Conservation (phyloP, 2,888 invertebrate genomes). For the Campopleginae sp. region DNA sequence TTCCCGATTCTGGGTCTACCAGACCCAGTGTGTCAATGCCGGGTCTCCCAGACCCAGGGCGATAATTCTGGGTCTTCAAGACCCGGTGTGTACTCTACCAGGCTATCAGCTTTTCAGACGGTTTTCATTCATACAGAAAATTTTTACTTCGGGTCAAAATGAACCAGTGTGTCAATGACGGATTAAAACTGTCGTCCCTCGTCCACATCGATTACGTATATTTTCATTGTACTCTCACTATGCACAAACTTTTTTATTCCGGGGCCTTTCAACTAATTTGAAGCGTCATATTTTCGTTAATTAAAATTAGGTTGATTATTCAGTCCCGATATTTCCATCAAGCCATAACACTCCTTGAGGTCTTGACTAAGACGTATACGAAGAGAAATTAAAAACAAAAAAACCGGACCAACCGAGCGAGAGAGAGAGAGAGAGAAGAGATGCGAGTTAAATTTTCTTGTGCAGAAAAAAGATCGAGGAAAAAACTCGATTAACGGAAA, state of each 20-base stretch:
- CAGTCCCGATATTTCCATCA: conserved; percentile 41
- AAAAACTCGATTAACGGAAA: conserved; percentile 54
- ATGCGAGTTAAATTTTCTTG: conserved; percentile 18
- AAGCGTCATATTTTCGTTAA: neutral
- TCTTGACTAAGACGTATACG: conserved; percentile 56
- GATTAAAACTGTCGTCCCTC: neutral
- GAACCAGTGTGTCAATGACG: no score
- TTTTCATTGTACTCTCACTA: neutral
- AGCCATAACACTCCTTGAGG: conserved; percentile 65
- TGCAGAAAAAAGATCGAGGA: conserved; percentile 32
- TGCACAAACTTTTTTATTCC: neutral
- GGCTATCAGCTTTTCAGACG: no score
- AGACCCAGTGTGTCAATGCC: no score
- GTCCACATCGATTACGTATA: neutral
- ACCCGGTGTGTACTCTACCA: no score
- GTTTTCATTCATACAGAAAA: no score
- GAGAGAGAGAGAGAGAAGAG: neutral
- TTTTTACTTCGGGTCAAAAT: no score
- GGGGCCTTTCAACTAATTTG: neutral
- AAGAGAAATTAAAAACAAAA: neutral
- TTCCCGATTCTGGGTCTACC: neutral
- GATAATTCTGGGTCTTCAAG: no score
- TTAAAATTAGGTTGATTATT: conserved; percentile 39
- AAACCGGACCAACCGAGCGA: neutral
- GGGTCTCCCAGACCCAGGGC: no score